Evolutionary conservation across 1,140 invertebrate genomes (phyloP).

Genomic region (Chrysomallon squamiferum): DNA sequence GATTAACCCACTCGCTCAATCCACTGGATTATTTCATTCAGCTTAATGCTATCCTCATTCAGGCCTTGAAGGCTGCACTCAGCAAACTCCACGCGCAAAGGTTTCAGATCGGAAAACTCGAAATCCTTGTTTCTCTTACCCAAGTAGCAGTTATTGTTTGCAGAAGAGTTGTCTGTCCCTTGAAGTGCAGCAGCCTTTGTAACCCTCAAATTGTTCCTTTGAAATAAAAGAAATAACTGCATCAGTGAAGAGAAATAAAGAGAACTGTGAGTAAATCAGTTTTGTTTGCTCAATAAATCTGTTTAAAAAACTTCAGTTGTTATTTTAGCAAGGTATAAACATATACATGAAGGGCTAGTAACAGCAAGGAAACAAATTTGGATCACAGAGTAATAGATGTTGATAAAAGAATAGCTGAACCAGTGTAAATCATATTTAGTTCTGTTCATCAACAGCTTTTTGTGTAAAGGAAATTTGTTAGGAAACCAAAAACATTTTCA

Average conservation of each 20-base stretch:
- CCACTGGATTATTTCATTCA: too few species aligned
- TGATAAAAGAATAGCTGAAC: too few species aligned
- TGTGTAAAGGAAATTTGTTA: too few species aligned
- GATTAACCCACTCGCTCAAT: too few species aligned
- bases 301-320: too few species aligned
- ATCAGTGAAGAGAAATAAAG: neutral
- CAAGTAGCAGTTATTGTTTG: slow-evolving; percentile 68
- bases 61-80: slow-evolving; percentile 72
- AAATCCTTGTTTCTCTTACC: slow-evolving; percentile 82
- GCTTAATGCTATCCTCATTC: slow-evolving; percentile 39
- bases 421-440: too few species aligned
- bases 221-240: slow-evolving; percentile 32
- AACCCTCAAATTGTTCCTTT: slow-evolving; percentile 77
- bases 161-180: slow-evolving; percentile 68
- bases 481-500: neutral
- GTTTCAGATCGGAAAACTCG: slow-evolving; percentile 76
- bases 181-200: slow-evolving; percentile 80
- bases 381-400: too few species aligned
- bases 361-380: too few species aligned
- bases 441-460: too few species aligned
- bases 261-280: neutral
- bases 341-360: too few species aligned
- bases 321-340: too few species aligned
- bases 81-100: slow-evolving; percentile 74
- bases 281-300: neutral